These are phyloP conservation scores for Archocentrus centrarchus DNA, from an alignment of 2,113 vertebrate species.

Conservation along the genomic window DNA sequence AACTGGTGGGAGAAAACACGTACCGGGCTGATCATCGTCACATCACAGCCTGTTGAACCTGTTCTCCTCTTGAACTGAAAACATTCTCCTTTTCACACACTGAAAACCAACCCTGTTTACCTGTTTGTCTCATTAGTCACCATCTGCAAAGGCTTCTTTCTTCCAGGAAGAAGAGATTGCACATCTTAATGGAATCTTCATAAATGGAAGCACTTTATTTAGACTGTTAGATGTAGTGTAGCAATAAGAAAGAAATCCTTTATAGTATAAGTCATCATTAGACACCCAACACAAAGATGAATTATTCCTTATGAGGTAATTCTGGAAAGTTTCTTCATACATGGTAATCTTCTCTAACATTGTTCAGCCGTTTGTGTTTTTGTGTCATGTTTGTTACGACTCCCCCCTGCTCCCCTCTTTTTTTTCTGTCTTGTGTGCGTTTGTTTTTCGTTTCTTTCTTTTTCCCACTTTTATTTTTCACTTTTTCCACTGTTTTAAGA, in stretches of 20 bases:
- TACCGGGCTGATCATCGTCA: conserved; percentile 23
- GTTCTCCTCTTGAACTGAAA: conserved; percentile 66
- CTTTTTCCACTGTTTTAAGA: too few relatives aligned
- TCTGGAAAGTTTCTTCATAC: background rate
- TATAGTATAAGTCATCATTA: background rate
- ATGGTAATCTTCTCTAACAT: background rate
- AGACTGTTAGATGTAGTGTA: background rate
- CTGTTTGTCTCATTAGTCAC: background rate
- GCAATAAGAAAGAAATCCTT: background rate
- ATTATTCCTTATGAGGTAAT: background rate
- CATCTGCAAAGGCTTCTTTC: background rate
- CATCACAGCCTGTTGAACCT: conserved; percentile 58
- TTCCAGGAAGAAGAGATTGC: background rate
- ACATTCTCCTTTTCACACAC: conserved; percentile 35
- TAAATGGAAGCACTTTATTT: background rate
- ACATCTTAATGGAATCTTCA: background rate
- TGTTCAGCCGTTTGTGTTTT: background rate
- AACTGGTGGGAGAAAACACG: conserved; percentile 2
- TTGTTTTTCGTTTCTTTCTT: too few relatives aligned
- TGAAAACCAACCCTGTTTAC: background rate
- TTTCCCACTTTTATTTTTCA: too few relatives aligned
- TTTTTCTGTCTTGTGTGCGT: too few relatives aligned
- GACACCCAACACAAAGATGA: background rate
- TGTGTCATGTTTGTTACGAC: too few relatives aligned
- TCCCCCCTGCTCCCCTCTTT: too few relatives aligned